phyloP scores from a whole-genome alignment of 1,140 invertebrate genomes.

The Goniozus legneri region DNA sequence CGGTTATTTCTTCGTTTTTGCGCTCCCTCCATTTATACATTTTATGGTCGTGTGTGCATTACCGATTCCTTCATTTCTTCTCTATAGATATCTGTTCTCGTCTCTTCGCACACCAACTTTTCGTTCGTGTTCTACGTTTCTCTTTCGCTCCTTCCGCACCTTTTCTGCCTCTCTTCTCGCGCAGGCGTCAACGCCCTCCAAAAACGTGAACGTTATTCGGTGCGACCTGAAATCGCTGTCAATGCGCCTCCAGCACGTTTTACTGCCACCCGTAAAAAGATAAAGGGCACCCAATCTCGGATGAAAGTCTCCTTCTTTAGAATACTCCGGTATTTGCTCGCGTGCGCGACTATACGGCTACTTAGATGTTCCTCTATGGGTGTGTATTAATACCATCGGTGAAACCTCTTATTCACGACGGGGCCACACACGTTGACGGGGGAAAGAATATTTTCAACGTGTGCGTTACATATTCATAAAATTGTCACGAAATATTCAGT shows the following conservation, averaged over 20 bases:
- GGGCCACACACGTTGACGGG: neutral
- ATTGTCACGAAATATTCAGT: no score
- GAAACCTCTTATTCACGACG: slow-evolving; percentile 1
- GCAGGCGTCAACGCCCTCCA: slow-evolving; percentile 2
- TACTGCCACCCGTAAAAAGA: neutral
- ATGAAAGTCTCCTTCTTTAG: neutral
- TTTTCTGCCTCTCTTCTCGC: no score
- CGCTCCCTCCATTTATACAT: neutral
- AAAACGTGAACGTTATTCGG: slow-evolving; percentile 1
- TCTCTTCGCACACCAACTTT: neutral
- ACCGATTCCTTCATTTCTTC: neutral
- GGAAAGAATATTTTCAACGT: no score
- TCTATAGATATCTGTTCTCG: neutral
- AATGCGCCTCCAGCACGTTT: neutral
- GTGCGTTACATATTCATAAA: no score
- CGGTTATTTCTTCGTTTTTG: neutral
- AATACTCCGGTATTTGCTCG: neutral
- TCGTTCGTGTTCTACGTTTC: no score
- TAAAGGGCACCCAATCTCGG: neutral
- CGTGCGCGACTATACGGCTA: slow-evolving; percentile 3
- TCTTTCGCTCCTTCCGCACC: no score
- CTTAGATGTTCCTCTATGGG: slow-evolving; percentile 2
- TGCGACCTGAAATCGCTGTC: slow-evolving; percentile 1
- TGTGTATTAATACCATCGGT: neutral
- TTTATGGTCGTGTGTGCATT: neutral